phyloP scores from a whole-genome alignment of 2,888 invertebrate genomes.

The Tipula helvola region DNA sequence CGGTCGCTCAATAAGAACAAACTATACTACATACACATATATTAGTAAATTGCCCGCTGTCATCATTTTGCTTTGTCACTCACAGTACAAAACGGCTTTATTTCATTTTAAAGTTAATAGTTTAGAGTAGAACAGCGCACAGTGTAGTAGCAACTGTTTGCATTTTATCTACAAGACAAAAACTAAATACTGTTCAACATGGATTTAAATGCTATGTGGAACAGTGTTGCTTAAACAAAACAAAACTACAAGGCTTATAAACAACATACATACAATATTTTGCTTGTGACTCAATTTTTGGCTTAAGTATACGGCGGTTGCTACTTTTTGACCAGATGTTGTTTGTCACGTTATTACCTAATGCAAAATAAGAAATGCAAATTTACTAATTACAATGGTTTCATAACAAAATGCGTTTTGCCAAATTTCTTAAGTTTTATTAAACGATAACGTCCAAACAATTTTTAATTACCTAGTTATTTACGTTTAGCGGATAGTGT shows the following conservation, averaged over 20 bases:
- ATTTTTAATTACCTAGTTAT: not conserved
- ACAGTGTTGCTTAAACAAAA: not conserved
- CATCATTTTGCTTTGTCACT: not conserved
- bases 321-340: slow-evolving; percentile 4
- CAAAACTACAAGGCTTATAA: not conserved
- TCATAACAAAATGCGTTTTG: not conserved
- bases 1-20: not conserved
- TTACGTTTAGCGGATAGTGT: not conserved
- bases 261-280: not conserved
- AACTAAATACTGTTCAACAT: not conserved
- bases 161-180: not conserved
- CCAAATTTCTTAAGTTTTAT: not conserved
- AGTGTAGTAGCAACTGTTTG: not conserved
- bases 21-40: not conserved
- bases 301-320: not conserved
- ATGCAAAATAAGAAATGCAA: not conserved
- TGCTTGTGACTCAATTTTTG: not conserved
- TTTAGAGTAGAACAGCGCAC: not conserved
- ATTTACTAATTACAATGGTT: not conserved
- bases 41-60: not conserved
- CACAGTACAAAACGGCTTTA: not conserved
- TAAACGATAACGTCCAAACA: not conserved
- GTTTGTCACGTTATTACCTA: not conserved
- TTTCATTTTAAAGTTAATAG: not conserved
- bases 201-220: not conserved